Conservation (phyloP, 2,797 vertebrate genomes). For the Holocentrus rufus region DNA sequence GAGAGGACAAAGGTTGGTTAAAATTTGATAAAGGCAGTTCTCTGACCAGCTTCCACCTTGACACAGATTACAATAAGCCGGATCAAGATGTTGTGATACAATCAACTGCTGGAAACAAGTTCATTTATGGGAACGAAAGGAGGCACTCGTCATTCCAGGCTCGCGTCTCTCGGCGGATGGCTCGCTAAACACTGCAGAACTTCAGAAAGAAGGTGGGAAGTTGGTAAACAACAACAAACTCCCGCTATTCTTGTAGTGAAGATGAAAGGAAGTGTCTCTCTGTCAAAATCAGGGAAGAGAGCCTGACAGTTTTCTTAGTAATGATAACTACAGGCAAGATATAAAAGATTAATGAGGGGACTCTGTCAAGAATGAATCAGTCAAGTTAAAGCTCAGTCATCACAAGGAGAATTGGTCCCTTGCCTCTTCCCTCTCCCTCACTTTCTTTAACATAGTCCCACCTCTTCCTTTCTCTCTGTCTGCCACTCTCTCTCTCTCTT, state of each 20-base stretch:
- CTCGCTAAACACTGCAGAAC: constrained; percentile 47
- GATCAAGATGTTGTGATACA: constrained; percentile 5
- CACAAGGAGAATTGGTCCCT: constrained; percentile 26
- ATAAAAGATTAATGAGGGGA: constrained; percentile 67
- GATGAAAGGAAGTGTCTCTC: constrained; percentile 67
- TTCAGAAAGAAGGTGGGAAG: constrained; percentile 45
- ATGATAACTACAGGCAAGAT: constrained; percentile 66
- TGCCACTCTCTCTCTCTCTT: constrained; percentile 20
- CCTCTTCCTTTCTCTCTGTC: neutral
- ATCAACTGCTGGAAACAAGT: constrained; percentile 1
- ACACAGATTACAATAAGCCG: neutral
- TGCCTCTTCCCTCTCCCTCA: constrained; percentile 10
- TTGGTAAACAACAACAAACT: constrained; percentile 58
- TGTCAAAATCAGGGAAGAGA: constrained; percentile 58
- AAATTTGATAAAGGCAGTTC: neutral
- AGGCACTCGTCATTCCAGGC: constrained; percentile 32
- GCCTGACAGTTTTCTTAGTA: constrained; percentile 56
- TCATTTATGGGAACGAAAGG: constrained; percentile 29
- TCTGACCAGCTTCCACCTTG: neutral
- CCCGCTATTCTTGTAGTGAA: constrained; percentile 34
- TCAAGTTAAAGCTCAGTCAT: constrained; percentile 51
- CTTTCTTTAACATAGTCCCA: constrained; percentile 15
- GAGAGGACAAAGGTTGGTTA: neutral
- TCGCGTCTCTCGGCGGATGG: constrained; percentile 26
- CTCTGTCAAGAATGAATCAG: constrained; percentile 61